Evolutionary conservation across 2,888 invertebrate species (phyloP).

Genomic region (Aelia acuminata): DNA sequence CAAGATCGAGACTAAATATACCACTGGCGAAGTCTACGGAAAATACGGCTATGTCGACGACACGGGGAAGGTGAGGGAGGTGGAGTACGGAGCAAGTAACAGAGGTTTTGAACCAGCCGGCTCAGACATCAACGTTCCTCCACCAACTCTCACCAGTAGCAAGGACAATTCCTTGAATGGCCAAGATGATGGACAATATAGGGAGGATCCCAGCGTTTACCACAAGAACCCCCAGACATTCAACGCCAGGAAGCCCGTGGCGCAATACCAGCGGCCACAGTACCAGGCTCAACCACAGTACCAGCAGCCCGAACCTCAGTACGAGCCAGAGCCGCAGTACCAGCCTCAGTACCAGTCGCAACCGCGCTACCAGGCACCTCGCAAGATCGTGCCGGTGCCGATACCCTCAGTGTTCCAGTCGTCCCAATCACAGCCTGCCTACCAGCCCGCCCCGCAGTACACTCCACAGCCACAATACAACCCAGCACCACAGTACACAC

Average conservation of each 20-base stretch:
- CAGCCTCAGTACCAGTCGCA: slow-evolving; percentile 66
- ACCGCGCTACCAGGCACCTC: slow-evolving; percentile 61
- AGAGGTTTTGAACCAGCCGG: slow-evolving; percentile 88
- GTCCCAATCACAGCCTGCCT: slow-evolving; percentile 66
- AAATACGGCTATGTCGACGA: slow-evolving; percentile 93
- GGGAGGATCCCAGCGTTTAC: slow-evolving; percentile 86
- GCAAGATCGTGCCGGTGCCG: slow-evolving; percentile 64
- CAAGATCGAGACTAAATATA: slow-evolving; percentile 89
- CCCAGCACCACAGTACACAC: slow-evolving; percentile 63
- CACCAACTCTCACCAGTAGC: slow-evolving; percentile 77
- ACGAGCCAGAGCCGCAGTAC: slow-evolving; percentile 58
- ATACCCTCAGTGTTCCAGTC: slow-evolving; percentile 39
- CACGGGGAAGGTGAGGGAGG: slow-evolving; percentile 80
- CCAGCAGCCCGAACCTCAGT: slow-evolving; percentile 60
- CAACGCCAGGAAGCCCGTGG: slow-evolving; percentile 65
- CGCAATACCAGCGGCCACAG: slow-evolving; percentile 68
- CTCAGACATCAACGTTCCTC: slow-evolving; percentile 82
- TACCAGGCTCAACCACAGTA: slow-evolving; percentile 63
- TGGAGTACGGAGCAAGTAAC: slow-evolving; percentile 86
- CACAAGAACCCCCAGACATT: slow-evolving; percentile 71
- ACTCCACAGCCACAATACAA: slow-evolving; percentile 67
- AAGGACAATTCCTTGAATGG: slow-evolving; percentile 73
- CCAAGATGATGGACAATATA: slow-evolving; percentile 88
- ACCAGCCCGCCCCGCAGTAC: slow-evolving; percentile 66
- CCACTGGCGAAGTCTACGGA: slow-evolving; percentile 85